Evolutionary conservation across 2,113 vertebrate species (phyloP), one percentile per base, ranked within the genome.

Genomic region (Orycteropus afer): DNA sequence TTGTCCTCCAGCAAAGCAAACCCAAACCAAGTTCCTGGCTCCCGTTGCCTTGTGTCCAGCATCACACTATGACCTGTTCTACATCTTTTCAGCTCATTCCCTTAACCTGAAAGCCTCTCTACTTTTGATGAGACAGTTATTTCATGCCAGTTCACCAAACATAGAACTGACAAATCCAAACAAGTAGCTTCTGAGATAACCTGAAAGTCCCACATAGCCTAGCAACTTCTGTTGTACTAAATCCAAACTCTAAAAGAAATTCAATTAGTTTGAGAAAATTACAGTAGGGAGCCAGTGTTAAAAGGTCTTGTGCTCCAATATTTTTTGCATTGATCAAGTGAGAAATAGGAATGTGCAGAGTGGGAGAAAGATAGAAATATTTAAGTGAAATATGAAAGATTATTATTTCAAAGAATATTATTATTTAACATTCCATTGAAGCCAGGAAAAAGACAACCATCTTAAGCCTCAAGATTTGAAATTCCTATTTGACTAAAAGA

Each of bases 361-460:
- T 3, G 8, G 1, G 15, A 11, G n/a, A 45, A 51, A 55, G 23
- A 51, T 51, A 61, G 27, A 25, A 86, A 81, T 77, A 12, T 47
- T 61, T 91, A 88, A 93, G 57, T 82, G 55, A 34, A 77, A 61
- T 83, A 71, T 88, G 49, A 91, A 86, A 76, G 25, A 88, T 47
- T 40, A 78, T 49, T 67, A 71, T 57, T 69, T 71, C 45, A 15
- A 5, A 73, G 91, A 79, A 77, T 9, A 57, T 53, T 42, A 59
- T 10, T 17, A 85, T 57, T 90, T 93, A 67, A 45, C 61, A 42
- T 29, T 84, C 89, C 42, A 55, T 7, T 57, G 55, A 93, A 7
- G 29, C 55, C 42, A 74, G 22, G 40, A 83, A 83, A 82, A 81
- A n/a, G 37, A 83, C 49, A 95, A 91, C 47, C 34, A 0, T 1